Percentiles rank a stretch among this genome's conserved stretches.
phyloP scores from a whole-genome alignment of 2,797 vertebrate genomes.

The Jordanella pulchra region DNA sequence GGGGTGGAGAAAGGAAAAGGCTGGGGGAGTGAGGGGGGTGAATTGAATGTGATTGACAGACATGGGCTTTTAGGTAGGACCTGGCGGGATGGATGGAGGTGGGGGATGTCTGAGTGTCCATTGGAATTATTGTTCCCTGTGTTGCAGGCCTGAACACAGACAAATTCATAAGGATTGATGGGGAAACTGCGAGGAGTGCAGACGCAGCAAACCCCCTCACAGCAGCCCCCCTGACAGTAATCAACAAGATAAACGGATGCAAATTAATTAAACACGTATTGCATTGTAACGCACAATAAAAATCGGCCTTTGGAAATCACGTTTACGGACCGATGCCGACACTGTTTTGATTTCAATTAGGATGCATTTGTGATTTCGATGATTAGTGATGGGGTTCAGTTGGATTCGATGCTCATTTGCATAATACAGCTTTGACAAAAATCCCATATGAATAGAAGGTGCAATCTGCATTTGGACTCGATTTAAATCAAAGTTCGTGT shows the following conservation, averaged over 20 bases:
- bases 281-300: neutral
- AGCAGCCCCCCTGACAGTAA: slow-evolving; percentile 57
- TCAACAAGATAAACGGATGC: slow-evolving; percentile 59
- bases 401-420: slow-evolving; percentile 54
- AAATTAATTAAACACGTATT: slow-evolving; percentile 25
- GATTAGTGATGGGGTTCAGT: slow-evolving; percentile 39
- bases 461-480: neutral
- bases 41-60: slow-evolving; percentile 82
- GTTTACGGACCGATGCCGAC: slow-evolving; percentile 10
- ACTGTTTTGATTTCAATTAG: slow-evolving; percentile 19
- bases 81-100: slow-evolving; percentile 67
- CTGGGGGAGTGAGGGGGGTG: slow-evolving; percentile 69
- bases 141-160: slow-evolving; percentile 69
- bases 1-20: slow-evolving; percentile 73
- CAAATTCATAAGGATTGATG: slow-evolving; percentile 62
- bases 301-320: neutral
- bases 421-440: slow-evolving; percentile 44
- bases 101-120: slow-evolving; percentile 75
- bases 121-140: slow-evolving; percentile 75
- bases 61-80: slow-evolving; percentile 68
- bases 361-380: slow-evolving; percentile 41
- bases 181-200: slow-evolving; percentile 64
- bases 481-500: neutral
- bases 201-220: slow-evolving; percentile 61
- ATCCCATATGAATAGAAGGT: slow-evolving; percentile 1